Percentiles rank a stretch among this genome's conserved stretches.
Evolutionary conservation across 2,888 invertebrate genomes (phyloP).

Genomic region (Chrysolina oricalcia): DNA sequence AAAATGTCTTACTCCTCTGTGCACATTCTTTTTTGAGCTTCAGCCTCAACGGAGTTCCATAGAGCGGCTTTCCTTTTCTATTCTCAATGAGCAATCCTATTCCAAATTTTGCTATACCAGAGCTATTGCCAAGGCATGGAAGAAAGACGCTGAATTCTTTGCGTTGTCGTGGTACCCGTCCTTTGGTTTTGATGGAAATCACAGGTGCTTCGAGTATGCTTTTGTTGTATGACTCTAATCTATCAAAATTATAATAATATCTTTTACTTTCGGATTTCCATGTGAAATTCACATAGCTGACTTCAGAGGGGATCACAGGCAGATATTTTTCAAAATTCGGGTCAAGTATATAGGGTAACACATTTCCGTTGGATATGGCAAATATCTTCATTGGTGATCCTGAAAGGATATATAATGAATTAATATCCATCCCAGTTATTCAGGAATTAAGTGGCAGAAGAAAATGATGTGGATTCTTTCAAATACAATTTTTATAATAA

Average conservation of each 20-base stretch:
- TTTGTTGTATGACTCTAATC: slow-evolving; percentile 88
- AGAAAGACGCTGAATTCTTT: slow-evolving; percentile 93
- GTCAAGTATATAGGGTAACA: slow-evolving; percentile 89
- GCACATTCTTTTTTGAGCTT: slow-evolving; percentile 94
- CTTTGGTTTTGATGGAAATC: slow-evolving; percentile 89
- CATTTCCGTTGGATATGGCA: slow-evolving; percentile 90
- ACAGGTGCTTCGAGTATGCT: slow-evolving; percentile 89
- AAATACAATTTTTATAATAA: no score
- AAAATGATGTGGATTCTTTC: no score
- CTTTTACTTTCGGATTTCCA: slow-evolving; percentile 89
- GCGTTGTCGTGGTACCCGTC: slow-evolving; percentile 88
- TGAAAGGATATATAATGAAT: slow-evolving; percentile 65
- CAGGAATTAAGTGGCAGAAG: no score
- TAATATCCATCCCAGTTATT: no score
- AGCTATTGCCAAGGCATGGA: slow-evolving; percentile 90
- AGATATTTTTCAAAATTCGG: slow-evolving; percentile 92
- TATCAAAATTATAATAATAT: slow-evolving; percentile 91
- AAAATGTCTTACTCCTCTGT: slow-evolving; percentile 81
- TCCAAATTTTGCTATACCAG: slow-evolving; percentile 90
- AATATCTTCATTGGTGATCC: slow-evolving; percentile 91
- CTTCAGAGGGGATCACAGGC: slow-evolving; percentile 93
- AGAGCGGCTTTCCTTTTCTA: slow-evolving; percentile 84
- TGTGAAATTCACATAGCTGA: slow-evolving; percentile 92
- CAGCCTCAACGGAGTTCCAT: slow-evolving; percentile 90
- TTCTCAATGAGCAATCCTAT: slow-evolving; percentile 90